Conservation (phyloP, 2,888 invertebrate genomes). For the Phengaris alcon region DNA sequence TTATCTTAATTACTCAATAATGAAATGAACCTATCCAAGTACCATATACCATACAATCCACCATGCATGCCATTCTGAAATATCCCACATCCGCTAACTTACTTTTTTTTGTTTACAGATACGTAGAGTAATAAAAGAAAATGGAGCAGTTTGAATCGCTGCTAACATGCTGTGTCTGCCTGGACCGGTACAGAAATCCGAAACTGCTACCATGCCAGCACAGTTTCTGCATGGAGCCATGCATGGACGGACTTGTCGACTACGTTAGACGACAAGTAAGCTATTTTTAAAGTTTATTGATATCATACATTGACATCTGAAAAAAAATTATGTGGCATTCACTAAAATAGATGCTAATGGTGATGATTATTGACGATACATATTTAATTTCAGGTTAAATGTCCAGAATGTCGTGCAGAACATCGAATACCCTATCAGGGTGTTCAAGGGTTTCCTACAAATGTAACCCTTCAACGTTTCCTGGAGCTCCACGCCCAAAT, state of each 20-base stretch:
- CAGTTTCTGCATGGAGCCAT: conserved; percentile 99
- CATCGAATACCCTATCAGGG: conserved; percentile 98
- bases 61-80: too few species aligned
- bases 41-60: too few species aligned
- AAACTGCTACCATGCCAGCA: conserved; percentile 99
- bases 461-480: conserved; percentile 96
- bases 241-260: conserved; percentile 97
- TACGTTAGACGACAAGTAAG: conserved; percentile 93
- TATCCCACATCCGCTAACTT: not conserved
- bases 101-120: conserved; percentile 51
- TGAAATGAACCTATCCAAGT: too few species aligned
- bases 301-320: too few species aligned
- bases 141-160: conserved; percentile 99
- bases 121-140: conserved; percentile 55
- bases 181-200: conserved; percentile 98
- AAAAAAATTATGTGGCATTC: too few species aligned
- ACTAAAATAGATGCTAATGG: not conserved
- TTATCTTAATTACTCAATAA: too few species aligned
- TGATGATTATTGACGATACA: not conserved
- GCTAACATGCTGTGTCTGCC: conserved; percentile 98
- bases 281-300: not conserved
- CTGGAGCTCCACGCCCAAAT: conserved; percentile 96
- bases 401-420: conserved; percentile 98
- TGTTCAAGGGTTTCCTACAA: conserved; percentile 95
- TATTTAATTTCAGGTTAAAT: conserved; percentile 86